These are phyloP conservation scores for Rousettus leschenaultii DNA, from an alignment of 2,113 vertebrate species.

Conservation along the genomic window DNA sequence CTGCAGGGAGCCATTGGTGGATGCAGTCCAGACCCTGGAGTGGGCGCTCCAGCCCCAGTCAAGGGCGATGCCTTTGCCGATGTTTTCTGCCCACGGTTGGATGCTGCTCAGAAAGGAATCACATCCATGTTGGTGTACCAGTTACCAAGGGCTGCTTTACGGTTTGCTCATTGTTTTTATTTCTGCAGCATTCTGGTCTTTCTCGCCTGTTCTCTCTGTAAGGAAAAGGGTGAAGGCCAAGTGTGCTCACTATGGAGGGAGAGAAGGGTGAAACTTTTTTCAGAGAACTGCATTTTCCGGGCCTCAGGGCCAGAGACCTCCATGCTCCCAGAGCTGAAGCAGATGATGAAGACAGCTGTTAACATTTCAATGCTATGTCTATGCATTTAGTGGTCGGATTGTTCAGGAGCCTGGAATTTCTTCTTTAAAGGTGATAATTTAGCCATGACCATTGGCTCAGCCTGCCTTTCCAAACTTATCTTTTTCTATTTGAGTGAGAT, in stretches of 20 bases:
- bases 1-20: accelerated
- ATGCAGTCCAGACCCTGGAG: accelerated
- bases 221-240: not conserved
- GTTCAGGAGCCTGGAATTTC: not conserved
- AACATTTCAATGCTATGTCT: not conserved
- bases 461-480: not conserved
- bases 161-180: not conserved
- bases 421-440: not conserved
- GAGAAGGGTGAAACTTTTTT: not conserved
- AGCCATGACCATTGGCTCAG: not conserved
- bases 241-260: not conserved
- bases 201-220: not conserved
- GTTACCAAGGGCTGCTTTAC: not conserved
- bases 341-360: not conserved
- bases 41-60: not conserved
- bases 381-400: not conserved
- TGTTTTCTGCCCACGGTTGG: not conserved
- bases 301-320: not conserved
- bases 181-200: not conserved
- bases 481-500: not conserved
- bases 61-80: accelerated
- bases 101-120: not conserved
- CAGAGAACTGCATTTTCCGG: not conserved
- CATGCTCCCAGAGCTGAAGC: not conserved
- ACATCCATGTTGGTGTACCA: not conserved